Conservation (phyloP, 1,140 invertebrate genomes). For the Drosophila elegans region DNA sequence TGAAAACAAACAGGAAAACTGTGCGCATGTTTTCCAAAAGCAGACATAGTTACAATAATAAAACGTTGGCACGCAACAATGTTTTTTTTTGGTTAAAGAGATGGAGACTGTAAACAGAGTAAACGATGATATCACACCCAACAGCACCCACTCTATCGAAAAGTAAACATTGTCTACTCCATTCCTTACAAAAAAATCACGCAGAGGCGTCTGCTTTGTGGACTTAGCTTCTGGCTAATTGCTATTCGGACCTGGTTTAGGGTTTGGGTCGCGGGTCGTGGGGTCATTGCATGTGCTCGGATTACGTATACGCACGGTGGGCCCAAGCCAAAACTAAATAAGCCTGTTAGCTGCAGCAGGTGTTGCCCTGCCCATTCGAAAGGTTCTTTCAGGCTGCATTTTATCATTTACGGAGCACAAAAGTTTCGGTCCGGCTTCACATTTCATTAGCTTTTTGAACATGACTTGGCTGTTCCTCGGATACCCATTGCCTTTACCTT, state of each 20-base stretch:
- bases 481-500: background rate
- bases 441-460: slow-evolving; percentile 76
- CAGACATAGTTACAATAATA: slow-evolving; percentile 45
- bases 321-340: slow-evolving; percentile 47
- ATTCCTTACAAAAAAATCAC: slow-evolving; percentile 49
- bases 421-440: slow-evolving; percentile 58
- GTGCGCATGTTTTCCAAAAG: slow-evolving; percentile 36
- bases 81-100: slow-evolving; percentile 12
- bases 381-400: slow-evolving; percentile 43
- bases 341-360: slow-evolving; percentile 47
- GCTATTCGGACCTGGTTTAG: slow-evolving; percentile 24
- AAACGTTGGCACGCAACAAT: slow-evolving; percentile 55
- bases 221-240: slow-evolving; percentile 65
- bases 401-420: slow-evolving; percentile 48
- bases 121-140: slow-evolving; percentile 66
- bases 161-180: slow-evolving; percentile 45
- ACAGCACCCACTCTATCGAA: slow-evolving; percentile 2
- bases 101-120: slow-evolving; percentile 48
- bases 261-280: slow-evolving; percentile 38
- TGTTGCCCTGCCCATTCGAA: slow-evolving; percentile 13
- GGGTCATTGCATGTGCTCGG: slow-evolving; percentile 59
- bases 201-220: slow-evolving; percentile 44
- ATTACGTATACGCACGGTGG: slow-evolving; percentile 53
- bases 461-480: slow-evolving; percentile 58
- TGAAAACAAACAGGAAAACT: slow-evolving; percentile 41